Evolutionary conservation across 1,140 invertebrate species (phyloP), one percentile per base, ranked within the genome.

Genomic region (Nylanderia fulva): DNA sequence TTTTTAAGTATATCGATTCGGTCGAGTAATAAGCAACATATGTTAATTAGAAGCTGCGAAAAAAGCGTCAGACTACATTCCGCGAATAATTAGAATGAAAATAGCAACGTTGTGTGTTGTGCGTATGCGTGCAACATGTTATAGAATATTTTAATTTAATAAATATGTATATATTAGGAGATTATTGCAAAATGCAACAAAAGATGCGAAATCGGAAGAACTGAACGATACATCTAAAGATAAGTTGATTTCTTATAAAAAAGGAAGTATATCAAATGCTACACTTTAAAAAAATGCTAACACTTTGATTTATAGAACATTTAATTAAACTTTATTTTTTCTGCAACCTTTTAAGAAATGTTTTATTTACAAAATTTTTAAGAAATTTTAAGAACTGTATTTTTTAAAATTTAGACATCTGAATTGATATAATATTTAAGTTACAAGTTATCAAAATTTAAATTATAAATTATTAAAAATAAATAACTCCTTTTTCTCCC

Each of bases 71-170:
- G 24, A 39, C 60, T 21, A 66, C 75, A 77, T 77, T 77, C 75
- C 75, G 29, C 2, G 75, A 66, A 1, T 64, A 64, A 77, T 33
- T 71, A 77, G n/a, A 77, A 66, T 66, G 60, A 77, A 77, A 77
- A 76, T 11, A 64, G 74, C 11, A 48, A 39, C 33, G 39, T 63
- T 76, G 42, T 45, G 48, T 58, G 33, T 45, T 61, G 48, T 45
- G 33, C 52, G 8, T 77, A 0, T 15, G 3, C 2, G 29, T 33
- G 29, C 8, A 1, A 52, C 21, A 21, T 66, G n/a, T 45, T 45
- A 15, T 39, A 77, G 60, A 52, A 77, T 77, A 77, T 21, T 66
- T 77, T 77, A 77, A 66, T 42, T 11, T n/a, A 3, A 0, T 79
- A 79, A 29, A 82, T 42, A 21, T n/a, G n/a, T n/a, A n/a, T n/a